Evolutionary conservation across 1,140 invertebrate genomes (phyloP).

Genomic region (Leptinotarsa lineolata): DNA sequence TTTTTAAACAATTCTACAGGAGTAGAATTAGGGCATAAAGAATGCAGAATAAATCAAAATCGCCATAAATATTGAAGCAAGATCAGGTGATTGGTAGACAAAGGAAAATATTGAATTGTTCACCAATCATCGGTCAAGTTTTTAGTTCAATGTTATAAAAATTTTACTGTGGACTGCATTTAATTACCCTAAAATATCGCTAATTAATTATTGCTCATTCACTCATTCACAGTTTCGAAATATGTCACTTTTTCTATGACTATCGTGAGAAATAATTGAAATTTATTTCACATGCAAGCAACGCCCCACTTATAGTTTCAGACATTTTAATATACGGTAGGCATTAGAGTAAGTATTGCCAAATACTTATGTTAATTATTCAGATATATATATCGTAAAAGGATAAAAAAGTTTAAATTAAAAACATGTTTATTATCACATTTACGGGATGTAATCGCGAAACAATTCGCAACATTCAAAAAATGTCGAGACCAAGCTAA

Average conservation of each 20-base stretch:
- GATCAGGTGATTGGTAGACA: too few species aligned
- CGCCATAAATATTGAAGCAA: too few species aligned
- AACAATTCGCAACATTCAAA: constrained; percentile 27
- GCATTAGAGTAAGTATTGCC: constrained; percentile 18
- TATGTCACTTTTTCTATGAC: background rate
- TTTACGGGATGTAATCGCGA: constrained; percentile 43
- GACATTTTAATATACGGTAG: constrained; percentile 7
- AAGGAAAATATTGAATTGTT: too few species aligned
- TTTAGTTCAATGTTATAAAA: too few species aligned
- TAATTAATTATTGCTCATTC: too few species aligned
- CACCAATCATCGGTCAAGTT: too few species aligned
- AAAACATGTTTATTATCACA: constrained; percentile 55
- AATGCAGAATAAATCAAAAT: too few species aligned
- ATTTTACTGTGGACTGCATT: too few species aligned
- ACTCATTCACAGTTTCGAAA: background rate
- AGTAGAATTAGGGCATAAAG: too few species aligned
- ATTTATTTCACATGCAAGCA: constrained; percentile 14
- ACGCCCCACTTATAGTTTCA: constrained; percentile 8
- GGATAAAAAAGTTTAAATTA: constrained; percentile 46
- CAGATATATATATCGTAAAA: constrained; percentile 39
- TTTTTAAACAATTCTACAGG: too few species aligned
- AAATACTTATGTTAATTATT: constrained; percentile 30
- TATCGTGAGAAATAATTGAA: constrained; percentile 4
- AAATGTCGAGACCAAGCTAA: constrained; percentile 23
- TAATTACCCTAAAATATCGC: too few species aligned